Percentiles rank a stretch among this genome's conserved stretches.
phyloP scores from a whole-genome alignment of 1,140 invertebrate genomes.

The Microplitis mediator region DNA sequence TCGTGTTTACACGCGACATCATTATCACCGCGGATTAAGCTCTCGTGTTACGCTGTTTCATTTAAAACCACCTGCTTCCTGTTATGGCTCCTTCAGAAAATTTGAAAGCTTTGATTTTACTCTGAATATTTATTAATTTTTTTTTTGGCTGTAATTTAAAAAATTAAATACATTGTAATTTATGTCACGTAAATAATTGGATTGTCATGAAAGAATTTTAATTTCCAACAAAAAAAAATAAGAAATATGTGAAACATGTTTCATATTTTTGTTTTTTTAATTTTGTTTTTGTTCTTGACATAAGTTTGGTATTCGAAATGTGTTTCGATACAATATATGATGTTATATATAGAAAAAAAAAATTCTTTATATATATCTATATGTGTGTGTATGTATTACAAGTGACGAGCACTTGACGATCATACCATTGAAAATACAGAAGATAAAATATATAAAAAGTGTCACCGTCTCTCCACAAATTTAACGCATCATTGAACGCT shows the following conservation, averaged over 20 bases:
- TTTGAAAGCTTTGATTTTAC: neutral
- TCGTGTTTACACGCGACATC: slow-evolving; percentile 8
- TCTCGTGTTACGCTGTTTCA: neutral
- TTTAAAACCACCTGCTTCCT: slow-evolving; percentile 2
- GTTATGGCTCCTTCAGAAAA: neutral
- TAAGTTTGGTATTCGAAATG: too few species aligned
- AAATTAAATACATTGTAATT: too few species aligned
- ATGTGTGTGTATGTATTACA: too few species aligned
- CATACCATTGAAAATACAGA: neutral
- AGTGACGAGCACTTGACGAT: slow-evolving; percentile 5
- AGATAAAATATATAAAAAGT: slow-evolving; percentile 22
- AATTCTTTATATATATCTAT: too few species aligned
- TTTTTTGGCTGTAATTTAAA: neutral
- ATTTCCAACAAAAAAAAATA: too few species aligned
- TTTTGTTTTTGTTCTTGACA: too few species aligned
- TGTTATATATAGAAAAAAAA: too few species aligned
- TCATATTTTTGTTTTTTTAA: too few species aligned
- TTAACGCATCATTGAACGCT: neutral
- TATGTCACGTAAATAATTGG: too few species aligned
- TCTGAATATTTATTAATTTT: neutral
- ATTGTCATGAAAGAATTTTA: too few species aligned
- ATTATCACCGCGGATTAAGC: slow-evolving; percentile 4
- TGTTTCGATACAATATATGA: too few species aligned
- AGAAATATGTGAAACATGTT: too few species aligned
- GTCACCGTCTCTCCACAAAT: slow-evolving; percentile 30